Evolutionary conservation across 92 coral and sea anemone species (phyloP).

Genomic region (Heteractis magnifica): DNA sequence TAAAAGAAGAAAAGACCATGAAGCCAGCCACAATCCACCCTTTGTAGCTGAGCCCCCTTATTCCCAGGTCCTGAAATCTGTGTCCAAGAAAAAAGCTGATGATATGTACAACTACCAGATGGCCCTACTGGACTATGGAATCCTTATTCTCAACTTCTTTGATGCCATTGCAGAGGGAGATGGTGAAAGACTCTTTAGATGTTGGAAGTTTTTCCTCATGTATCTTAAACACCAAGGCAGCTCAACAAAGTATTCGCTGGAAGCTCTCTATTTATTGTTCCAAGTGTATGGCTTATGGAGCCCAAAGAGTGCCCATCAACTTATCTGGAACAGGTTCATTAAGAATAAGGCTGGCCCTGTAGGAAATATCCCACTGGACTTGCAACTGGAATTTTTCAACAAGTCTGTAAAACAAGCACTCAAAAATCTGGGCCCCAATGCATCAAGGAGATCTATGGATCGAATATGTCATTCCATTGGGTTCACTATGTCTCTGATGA

Average conservation of each 20-base stretch:
- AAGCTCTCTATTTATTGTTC: slow-evolving; percentile 64
- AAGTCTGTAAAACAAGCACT: no score
- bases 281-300: no score
- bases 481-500: no score
- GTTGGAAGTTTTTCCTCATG: no score
- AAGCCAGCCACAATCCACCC: slow-evolving; percentile 67
- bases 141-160: slow-evolving; percentile 55
- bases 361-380: no score
- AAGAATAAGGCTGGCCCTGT: no score
- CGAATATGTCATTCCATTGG: no score
- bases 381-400: no score
- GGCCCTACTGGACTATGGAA: slow-evolving; percentile 63
- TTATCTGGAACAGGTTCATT: no score
- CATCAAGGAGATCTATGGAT: no score
- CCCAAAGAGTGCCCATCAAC: no score
- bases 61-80: not conserved
- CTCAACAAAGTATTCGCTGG: slow-evolving; percentile 58
- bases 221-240: slow-evolving; percentile 61
- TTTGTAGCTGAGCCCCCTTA: slow-evolving; percentile 19
- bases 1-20: slow-evolving; percentile 61
- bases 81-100: slow-evolving; percentile 40
- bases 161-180: slow-evolving; percentile 72
- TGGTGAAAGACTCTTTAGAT: slow-evolving; percentile 57
- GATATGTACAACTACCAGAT: slow-evolving; percentile 71
- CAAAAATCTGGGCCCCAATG: no score